Percentiles rank a stretch among this genome's conserved stretches.
phyloP scores from a whole-genome alignment of 1,140 invertebrate genomes.

The Saccostrea cuccullata region DNA sequence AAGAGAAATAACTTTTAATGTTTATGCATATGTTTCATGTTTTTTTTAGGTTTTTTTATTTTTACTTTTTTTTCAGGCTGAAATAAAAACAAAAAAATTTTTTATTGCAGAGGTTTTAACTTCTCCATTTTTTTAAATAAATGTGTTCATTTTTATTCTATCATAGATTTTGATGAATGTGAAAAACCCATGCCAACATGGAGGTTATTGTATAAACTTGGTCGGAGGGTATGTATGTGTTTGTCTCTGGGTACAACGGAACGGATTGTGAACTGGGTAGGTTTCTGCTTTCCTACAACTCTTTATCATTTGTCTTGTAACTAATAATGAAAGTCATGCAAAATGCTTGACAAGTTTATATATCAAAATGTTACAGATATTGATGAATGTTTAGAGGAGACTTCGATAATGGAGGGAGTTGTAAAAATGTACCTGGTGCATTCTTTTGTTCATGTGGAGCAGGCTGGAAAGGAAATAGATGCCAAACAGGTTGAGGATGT shows the following conservation, averaged over 20 bases:
- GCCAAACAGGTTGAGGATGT: neutral
- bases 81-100: too few species aligned
- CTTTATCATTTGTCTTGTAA: neutral
- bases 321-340: neutral
- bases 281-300: neutral
- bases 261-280: neutral
- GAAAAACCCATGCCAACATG: neutral
- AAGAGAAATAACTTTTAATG: too few species aligned
- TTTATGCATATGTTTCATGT: too few species aligned
- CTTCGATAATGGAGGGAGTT: neutral
- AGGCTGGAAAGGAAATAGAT: neutral
- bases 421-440: neutral
- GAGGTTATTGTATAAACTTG: neutral
- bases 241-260: neutral
- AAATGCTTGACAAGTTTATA: neutral
- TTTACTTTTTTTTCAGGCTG: too few species aligned
- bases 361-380: neutral
- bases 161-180: conserved; percentile 9
- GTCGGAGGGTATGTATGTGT: neutral
- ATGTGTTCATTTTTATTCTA: neutral
- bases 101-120: too few species aligned
- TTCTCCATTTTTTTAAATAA: neutral
- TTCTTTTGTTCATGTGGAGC: neutral
- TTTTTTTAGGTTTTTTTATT: too few species aligned
- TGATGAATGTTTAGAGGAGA: neutral